Conservation (phyloP, 2,113 vertebrate genomes). For the Spea multiplicata region DNA sequence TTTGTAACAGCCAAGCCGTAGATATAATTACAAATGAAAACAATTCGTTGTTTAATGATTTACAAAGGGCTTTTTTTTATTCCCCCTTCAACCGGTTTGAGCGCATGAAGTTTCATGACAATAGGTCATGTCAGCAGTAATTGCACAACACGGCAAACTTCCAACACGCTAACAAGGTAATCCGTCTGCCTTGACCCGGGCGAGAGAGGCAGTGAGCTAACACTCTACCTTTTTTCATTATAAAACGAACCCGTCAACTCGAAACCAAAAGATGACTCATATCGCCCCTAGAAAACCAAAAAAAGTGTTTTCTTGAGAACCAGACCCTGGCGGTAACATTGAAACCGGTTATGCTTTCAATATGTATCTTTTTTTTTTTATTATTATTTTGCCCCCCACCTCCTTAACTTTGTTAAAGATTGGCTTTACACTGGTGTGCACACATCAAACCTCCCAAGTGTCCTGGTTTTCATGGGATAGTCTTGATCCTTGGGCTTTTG, state of each 20-base stretch:
- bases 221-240: slow-evolving; percentile 50
- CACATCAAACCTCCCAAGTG: too few species aligned
- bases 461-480: too few species aligned
- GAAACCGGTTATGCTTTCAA: slow-evolving; percentile 30
- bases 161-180: slow-evolving; percentile 50
- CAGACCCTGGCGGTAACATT: not conserved
- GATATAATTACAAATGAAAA: slow-evolving; percentile 49
- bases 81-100: not conserved
- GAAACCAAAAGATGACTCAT: slow-evolving; percentile 20
- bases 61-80: slow-evolving; percentile 32
- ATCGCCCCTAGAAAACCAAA: not conserved
- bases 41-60: slow-evolving; percentile 49
- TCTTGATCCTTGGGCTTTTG: too few species aligned
- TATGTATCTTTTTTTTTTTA: slow-evolving; percentile 8
- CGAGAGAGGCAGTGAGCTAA: slow-evolving; percentile 49
- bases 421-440: too few species aligned
- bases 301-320: slow-evolving; percentile 31
- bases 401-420: too few species aligned
- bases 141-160: slow-evolving; percentile 50
- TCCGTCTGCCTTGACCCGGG: slow-evolving; percentile 53
- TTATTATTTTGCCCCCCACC: not conserved
- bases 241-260: slow-evolving; percentile 42
- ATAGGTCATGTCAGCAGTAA: slow-evolving; percentile 12
- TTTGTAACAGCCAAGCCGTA: not conserved
- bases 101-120: not conserved